phyloP scores from a whole-genome alignment of 2,797 vertebrate genomes.

The Momotus momota region DNA sequence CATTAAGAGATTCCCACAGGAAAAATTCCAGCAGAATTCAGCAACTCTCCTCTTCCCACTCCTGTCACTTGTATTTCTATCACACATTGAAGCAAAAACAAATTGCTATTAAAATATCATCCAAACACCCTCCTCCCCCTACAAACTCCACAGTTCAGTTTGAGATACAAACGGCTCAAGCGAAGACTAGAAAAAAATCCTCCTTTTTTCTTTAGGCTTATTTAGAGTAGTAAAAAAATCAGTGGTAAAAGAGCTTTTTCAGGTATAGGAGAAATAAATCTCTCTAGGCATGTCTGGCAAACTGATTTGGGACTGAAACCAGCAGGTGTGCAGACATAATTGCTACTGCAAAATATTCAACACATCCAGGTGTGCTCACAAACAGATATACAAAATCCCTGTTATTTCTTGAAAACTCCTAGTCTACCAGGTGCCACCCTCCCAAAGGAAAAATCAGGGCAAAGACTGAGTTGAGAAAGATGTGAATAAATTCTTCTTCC shows the following conservation, averaged over 20 bases:
- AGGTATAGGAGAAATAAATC: conserved; percentile 73
- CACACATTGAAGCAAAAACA: conserved; percentile 74
- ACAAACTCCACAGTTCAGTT: not conserved
- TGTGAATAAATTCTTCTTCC: not conserved
- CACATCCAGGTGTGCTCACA: conserved; percentile 71
- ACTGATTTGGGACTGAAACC: conserved; percentile 40
- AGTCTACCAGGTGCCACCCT: conserved; percentile 61
- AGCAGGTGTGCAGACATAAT: conserved; percentile 74
- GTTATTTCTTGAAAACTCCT: conserved; percentile 63
- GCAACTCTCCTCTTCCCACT: conserved; percentile 67
- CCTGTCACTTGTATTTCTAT: conserved; percentile 76
- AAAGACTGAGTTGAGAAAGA: not conserved
- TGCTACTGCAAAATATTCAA: conserved; percentile 56
- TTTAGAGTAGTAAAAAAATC: conserved; percentile 11
- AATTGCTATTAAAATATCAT: conserved; percentile 71
- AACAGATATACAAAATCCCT: conserved; percentile 53
- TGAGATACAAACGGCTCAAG: not conserved
- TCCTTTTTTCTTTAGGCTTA: conserved; percentile 22
- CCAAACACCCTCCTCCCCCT: not conserved
- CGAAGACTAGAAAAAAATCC: conserved; percentile 42
- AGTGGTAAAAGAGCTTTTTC: conserved; percentile 42
- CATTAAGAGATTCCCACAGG: conserved; percentile 74
- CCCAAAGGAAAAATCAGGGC: conserved; percentile 48
- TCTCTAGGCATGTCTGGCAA: conserved; percentile 70
- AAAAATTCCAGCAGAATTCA: conserved; percentile 72